Conservation (phyloP, 2,113 vertebrate species). For the Pseudopipra pipra region DNA sequence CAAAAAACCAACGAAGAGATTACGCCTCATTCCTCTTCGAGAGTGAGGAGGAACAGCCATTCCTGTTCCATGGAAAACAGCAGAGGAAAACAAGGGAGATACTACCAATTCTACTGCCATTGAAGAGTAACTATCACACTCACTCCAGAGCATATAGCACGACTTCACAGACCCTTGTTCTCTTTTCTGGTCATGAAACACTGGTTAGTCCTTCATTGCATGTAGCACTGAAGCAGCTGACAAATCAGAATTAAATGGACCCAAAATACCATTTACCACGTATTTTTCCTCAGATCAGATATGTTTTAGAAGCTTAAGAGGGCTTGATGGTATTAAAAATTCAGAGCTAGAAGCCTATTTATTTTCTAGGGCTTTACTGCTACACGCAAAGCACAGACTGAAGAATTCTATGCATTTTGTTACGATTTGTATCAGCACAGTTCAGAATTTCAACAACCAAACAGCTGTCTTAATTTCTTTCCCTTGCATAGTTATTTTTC, state of each 20-base stretch:
- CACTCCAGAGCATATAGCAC: fast-evolving
- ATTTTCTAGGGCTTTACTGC: background rate
- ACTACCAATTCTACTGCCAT: background rate
- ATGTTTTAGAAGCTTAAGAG: background rate
- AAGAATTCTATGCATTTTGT: background rate
- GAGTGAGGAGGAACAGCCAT: background rate
- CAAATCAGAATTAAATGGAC: background rate
- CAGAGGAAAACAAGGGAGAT: background rate
- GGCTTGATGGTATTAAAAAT: background rate
- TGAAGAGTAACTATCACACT: background rate
- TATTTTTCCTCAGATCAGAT: background rate
- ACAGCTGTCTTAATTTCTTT: background rate
- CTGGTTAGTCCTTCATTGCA: background rate
- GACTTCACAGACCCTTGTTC: background rate
- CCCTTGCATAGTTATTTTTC: background rate
- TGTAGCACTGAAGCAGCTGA: background rate
- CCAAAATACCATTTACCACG: background rate
- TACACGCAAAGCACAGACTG: background rate
- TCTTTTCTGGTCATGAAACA: background rate
- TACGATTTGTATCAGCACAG: background rate
- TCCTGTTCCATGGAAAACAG: background rate
- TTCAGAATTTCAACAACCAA: constrained; percentile 19
- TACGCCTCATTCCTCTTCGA: background rate
- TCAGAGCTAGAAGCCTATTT: background rate
- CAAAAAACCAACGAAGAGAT: background rate